These are phyloP conservation scores for Epinotia demarniana DNA, from an alignment of 2,888 invertebrate genomes.

Conservation along the genomic window DNA sequence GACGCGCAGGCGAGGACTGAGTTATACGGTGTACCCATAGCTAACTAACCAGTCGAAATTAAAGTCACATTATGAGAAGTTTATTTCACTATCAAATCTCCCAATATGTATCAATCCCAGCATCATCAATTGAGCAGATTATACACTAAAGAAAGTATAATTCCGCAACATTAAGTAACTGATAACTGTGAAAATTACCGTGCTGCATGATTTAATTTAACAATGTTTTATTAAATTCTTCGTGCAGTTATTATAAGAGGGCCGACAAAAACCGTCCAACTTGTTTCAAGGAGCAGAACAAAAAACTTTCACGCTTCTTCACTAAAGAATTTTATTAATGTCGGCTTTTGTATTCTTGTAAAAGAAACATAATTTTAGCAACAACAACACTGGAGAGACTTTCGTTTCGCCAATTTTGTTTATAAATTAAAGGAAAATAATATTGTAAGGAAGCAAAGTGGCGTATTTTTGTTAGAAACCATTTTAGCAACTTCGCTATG, in stretches of 20 bases:
- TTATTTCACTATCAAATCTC: too few species aligned
- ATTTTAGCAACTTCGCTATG: slow-evolving; percentile 8
- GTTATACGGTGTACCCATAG: too few species aligned
- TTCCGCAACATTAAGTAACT: slow-evolving; percentile 2
- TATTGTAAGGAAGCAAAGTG: neutral
- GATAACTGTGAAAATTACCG: slow-evolving; percentile 25
- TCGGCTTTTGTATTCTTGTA: slow-evolving; percentile 65
- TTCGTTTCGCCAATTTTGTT: slow-evolving; percentile 35
- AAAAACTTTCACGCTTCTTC: slow-evolving; percentile 74
- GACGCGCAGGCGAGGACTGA: too few species aligned
- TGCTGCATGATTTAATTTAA: slow-evolving; percentile 5
- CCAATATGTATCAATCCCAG: too few species aligned
- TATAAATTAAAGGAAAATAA: slow-evolving; percentile 37
- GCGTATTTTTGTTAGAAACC: slow-evolving; percentile 9
- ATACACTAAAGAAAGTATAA: neutral
- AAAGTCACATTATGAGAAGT: too few species aligned
- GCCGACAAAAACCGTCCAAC: slow-evolving; percentile 66
- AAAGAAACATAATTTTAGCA: slow-evolving; percentile 66
- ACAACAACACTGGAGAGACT: slow-evolving; percentile 36
- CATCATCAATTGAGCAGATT: neutral
- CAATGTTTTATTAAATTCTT: slow-evolving; percentile 81
- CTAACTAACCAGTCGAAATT: too few species aligned
- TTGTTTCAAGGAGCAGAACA: slow-evolving; percentile 66
- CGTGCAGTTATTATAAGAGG: slow-evolving; percentile 72
- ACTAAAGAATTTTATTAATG: slow-evolving; percentile 78